A percentile compares a stretch with the other conserved stretches of the same genome.
phyloP scores from a whole-genome alignment of 1,140 invertebrate species.

The Anastrepha ludens region DNA sequence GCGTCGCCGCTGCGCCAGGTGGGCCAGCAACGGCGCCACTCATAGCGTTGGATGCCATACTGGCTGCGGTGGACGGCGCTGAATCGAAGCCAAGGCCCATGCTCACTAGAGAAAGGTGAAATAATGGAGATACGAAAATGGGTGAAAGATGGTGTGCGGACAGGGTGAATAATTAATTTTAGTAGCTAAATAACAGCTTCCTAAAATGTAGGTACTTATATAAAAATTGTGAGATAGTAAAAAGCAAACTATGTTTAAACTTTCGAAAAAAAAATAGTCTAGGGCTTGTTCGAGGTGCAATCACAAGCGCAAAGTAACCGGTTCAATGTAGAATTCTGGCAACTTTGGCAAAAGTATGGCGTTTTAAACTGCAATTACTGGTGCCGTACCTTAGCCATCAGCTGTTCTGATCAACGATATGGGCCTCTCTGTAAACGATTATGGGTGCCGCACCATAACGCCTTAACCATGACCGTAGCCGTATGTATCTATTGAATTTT shows the following conservation, averaged over 20 bases:
- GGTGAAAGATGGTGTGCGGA: constrained; percentile 11
- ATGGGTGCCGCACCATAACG: too few species aligned
- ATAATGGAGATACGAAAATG: constrained; percentile 42
- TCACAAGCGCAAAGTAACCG: too few species aligned
- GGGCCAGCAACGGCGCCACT: constrained; percentile 72
- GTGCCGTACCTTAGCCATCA: too few species aligned
- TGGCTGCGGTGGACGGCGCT: constrained; percentile 72
- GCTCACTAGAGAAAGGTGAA: constrained; percentile 56
- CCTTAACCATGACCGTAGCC: too few species aligned
- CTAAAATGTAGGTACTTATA: neutral
- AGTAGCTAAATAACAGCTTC: constrained; percentile 10
- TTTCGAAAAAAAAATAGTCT: neutral
- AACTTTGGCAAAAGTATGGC: too few species aligned
- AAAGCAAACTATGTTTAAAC: constrained; percentile 15
- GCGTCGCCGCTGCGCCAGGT: constrained; percentile 72
- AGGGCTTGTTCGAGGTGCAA: too few species aligned
- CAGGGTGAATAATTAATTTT: neutral
- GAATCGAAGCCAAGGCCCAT: constrained; percentile 70
- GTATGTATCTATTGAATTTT: too few species aligned
- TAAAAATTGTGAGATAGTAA: neutral
- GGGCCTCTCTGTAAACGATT: too few species aligned
- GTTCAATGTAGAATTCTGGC: neutral
- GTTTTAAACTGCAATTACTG: too few species aligned
- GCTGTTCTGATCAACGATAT: too few species aligned
- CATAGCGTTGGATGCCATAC: constrained; percentile 60